Base-by-base conservation (phyloP, 2,113 vertebrate species). In the Odontesthes bonariensis region DNA sequence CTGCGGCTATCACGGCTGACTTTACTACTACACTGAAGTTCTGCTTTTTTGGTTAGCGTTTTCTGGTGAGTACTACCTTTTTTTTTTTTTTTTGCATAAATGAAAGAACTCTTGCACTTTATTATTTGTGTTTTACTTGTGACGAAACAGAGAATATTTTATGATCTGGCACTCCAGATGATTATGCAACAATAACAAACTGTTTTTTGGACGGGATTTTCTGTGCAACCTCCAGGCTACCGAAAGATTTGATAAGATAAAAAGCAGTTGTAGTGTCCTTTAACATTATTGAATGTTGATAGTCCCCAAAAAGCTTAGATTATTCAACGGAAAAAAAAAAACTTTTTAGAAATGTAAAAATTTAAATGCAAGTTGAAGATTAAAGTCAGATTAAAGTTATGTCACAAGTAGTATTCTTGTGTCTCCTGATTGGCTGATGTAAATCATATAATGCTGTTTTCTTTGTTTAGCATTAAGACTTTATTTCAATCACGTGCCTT, bases 31-130 rank as follows among this genome's bases (percentile, higher is more conserved):
- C 60, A 46, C 32, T 5, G 46, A 76, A 83, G 67, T 85, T 90
- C 81, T 88, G 81, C 84, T 63, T 75, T 82, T 61, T 56, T 52
- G 16, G 2, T 54, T 17, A 35, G 19, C 44, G 55, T 79, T 86
- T 90, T 64, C 86, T 88, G 91, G 92, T 93, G 86, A 93, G 92
- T 91, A 10, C 5, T 23, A 8, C 62, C 40, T 32, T n/a, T 74
- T 27, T 2, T 23, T 62, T 0, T 38, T 57, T 73, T 61, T 8
- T 1, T 38, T 38, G 8, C 31, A 31, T 10, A 27, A 35, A 58
- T 51, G 35, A 73, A 44, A 54, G 8, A 79, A 61, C 23, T 17
- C 57, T 11, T 54, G 35, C 35, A 38, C 35, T 38, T 38, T 38
- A 38, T 38, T 16, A 6, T 40, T 6, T 19, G 23, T 8, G 19